phyloP scores from a whole-genome alignment of 2,113 vertebrate species.

The Tupaia chinensis region DNA sequence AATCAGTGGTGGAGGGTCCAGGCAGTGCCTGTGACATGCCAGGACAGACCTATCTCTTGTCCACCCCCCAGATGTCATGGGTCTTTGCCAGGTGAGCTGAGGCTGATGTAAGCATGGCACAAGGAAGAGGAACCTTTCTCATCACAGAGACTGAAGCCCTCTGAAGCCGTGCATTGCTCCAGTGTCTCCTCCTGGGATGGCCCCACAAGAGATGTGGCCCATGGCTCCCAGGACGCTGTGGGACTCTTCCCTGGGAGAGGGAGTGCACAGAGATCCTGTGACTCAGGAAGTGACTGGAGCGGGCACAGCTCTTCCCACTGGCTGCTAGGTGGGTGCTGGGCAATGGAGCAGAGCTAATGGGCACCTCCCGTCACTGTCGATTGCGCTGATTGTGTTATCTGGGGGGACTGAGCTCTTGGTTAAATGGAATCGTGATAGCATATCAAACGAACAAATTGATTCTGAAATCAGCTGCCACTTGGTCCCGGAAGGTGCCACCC shows the following conservation, averaged over 20 bases:
- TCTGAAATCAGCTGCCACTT: slow-evolving; percentile 74
- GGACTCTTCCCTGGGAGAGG: background rate
- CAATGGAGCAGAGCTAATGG: slow-evolving; percentile 74
- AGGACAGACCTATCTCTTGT: background rate
- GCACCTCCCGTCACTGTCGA: slow-evolving; percentile 77
- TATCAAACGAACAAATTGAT: slow-evolving; percentile 81
- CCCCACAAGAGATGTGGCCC: background rate
- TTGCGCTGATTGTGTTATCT: slow-evolving; percentile 81
- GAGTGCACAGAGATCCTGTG: background rate
- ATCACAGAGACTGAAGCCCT: background rate
- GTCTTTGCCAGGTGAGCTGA: slow-evolving; percentile 56
- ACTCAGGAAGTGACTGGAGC: slow-evolving; percentile 43
- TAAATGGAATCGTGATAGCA: slow-evolving; percentile 81
- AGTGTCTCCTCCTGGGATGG: background rate
- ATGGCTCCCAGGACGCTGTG: background rate
- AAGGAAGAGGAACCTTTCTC: background rate
- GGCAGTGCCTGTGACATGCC: slow-evolving; percentile 36
- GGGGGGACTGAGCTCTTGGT: slow-evolving; percentile 73
- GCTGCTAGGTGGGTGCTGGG: slow-evolving; percentile 72
- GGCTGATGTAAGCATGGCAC: background rate
- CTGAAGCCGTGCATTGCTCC: background rate
- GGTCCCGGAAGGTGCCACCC: slow-evolving; percentile 66
- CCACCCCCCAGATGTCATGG: slow-evolving; percentile 42
- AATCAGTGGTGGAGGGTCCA: slow-evolving; percentile 37
- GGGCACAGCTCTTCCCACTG: background rate